These are phyloP conservation scores for Pollenia angustigena DNA, from an alignment of 2,888 invertebrate genomes.

Conservation along the genomic window DNA sequence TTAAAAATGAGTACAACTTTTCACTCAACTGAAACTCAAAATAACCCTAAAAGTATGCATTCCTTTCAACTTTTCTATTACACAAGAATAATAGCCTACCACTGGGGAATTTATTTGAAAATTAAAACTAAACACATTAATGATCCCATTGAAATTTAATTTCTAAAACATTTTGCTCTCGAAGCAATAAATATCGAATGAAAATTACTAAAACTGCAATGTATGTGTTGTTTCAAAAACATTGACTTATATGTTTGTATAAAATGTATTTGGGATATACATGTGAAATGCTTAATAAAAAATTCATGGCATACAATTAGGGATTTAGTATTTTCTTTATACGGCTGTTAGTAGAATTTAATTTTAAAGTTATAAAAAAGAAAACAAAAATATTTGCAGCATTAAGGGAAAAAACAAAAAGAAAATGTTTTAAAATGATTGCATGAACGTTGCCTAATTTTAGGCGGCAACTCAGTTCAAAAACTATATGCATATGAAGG, in stretches of 20 bases:
- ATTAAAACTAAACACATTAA: no score
- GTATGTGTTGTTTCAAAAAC: neutral
- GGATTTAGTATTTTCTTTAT: neutral
- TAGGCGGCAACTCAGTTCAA: no score
- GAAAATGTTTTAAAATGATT: no score
- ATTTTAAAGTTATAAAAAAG: neutral
- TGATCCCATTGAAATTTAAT: no score
- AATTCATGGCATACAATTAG: slow-evolving; percentile 8
- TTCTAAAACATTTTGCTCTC: neutral
- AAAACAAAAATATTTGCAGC: neutral
- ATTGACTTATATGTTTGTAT: neutral
- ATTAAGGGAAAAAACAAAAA: neutral
- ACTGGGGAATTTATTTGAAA: neutral
- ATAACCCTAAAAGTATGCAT: no score
- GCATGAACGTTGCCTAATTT: no score
- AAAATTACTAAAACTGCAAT: neutral
- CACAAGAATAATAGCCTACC: neutral
- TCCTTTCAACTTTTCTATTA: neutral
- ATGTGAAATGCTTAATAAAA: neutral
- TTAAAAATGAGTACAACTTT: no score
- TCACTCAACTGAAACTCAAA: no score
- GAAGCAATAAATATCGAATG: neutral
- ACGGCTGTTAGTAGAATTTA: neutral
- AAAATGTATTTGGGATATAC: neutral
- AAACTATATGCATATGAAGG: no score